A percentile compares a stretch with the other conserved stretches of the same genome.
Conservation (phyloP, 2,797 vertebrate genomes). For the Enteromius treurensis region DNA sequence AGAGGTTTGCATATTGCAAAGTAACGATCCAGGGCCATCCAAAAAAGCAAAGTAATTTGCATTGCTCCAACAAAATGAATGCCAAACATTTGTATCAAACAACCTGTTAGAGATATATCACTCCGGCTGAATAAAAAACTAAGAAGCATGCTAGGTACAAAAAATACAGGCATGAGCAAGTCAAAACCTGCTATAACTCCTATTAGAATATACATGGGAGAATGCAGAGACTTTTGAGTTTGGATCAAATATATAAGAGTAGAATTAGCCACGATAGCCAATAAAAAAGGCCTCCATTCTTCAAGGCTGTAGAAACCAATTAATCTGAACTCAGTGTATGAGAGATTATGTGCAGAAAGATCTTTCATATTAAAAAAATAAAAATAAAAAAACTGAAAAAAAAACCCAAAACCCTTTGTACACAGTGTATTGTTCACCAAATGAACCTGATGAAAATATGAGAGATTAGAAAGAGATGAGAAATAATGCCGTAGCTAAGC, state of each 20-base stretch:
- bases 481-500: no score
- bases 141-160: constrained; percentile 64
- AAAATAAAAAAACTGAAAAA: no score
- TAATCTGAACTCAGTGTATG: constrained; percentile 45
- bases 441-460: no score
- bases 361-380: background rate
- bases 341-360: constrained; percentile 31
- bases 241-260: constrained; percentile 63
- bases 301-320: constrained; percentile 45
- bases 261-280: constrained; percentile 62
- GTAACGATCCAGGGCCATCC: constrained; percentile 69
- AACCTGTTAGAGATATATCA: constrained; percentile 61
- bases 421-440: no score
- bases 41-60: constrained; percentile 69
- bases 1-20: constrained; percentile 69
- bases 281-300: constrained; percentile 50
- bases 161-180: constrained; percentile 60
- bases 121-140: constrained; percentile 64
- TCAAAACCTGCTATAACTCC: constrained; percentile 57
- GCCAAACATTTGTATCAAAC: constrained; percentile 70
- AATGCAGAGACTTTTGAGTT: constrained; percentile 58
- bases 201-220: constrained; percentile 73
- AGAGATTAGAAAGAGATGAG: no score
- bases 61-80: constrained; percentile 68
- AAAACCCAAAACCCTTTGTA: no score